phyloP scores from a whole-genome alignment of 2,888 invertebrate genomes.

The Rapana venosa region DNA sequence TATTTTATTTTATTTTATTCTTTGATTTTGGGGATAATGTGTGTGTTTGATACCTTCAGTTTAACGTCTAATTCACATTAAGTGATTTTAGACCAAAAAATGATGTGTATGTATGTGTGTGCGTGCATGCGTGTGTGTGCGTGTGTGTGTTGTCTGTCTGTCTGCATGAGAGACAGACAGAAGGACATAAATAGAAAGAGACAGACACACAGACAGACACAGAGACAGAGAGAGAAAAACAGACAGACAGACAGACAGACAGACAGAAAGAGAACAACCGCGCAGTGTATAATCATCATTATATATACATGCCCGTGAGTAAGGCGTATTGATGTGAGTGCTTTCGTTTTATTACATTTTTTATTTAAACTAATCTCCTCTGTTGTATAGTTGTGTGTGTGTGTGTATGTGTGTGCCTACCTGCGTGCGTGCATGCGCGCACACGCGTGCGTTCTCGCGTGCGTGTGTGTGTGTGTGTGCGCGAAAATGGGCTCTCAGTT shows the following conservation, averaged over 20 bases:
- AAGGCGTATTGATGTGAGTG: too few relatives aligned
- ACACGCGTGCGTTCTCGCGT: background rate
- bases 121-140: too few relatives aligned
- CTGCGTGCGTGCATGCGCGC: background rate
- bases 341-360: background rate
- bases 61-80: too few relatives aligned
- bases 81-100: too few relatives aligned
- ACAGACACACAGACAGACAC: background rate
- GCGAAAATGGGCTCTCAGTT: too few relatives aligned
- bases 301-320: too few relatives aligned
- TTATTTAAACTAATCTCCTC: background rate
- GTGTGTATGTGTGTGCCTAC: background rate
- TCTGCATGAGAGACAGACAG: too few relatives aligned
- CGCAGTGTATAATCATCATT: background rate
- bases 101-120: too few relatives aligned
- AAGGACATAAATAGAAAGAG: background rate
- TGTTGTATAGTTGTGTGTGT: background rate
- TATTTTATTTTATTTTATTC: too few relatives aligned
- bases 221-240: background rate
- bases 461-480: constrained; percentile 2
- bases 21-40: too few relatives aligned
- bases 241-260: background rate
- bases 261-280: background rate
- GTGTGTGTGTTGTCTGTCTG: too few relatives aligned
- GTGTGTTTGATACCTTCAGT: too few relatives aligned